Percentiles rank a stretch among this genome's conserved stretches.
phyloP scores from a whole-genome alignment of 2,888 invertebrate genomes.

The Archips crataeganus region DNA sequence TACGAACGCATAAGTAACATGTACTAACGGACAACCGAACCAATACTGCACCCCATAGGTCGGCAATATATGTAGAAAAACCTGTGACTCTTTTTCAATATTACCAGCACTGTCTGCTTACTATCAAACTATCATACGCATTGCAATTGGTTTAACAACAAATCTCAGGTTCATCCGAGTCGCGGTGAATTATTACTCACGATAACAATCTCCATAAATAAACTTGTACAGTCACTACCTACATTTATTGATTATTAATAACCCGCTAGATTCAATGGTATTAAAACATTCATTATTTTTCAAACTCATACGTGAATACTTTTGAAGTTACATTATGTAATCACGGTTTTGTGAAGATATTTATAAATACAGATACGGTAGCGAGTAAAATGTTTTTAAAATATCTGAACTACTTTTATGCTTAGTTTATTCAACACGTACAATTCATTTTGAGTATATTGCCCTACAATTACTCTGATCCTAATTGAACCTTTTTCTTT shows the following conservation, averaged over 20 bases:
- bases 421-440: not conserved
- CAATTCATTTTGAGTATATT: too few relatives aligned
- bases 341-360: not conserved
- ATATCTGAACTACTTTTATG: not conserved
- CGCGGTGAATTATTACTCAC: constrained; percentile 44
- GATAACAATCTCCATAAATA: constrained; percentile 47
- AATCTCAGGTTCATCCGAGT: constrained; percentile 36
- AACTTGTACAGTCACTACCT: constrained; percentile 7
- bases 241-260: constrained; percentile 29
- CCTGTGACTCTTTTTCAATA: not conserved
- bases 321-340: constrained; percentile 6
- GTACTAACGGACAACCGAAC: too few relatives aligned
- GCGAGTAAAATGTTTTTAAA: not conserved
- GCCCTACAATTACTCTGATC: too few relatives aligned
- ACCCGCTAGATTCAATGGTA: constrained; percentile 10
- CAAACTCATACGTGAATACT: not conserved
- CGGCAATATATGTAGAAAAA: too few relatives aligned
- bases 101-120: not conserved
- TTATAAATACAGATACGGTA: not conserved
- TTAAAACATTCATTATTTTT: constrained; percentile 14
- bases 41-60: not conserved
- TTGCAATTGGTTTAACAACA: constrained; percentile 36
- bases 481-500: too few relatives aligned
- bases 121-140: not conserved
- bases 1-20: too few relatives aligned